A percentile compares a stretch with the other conserved stretches of the same genome.
These are phyloP conservation scores for Ptiloglossa arizonensis DNA, from an alignment of 1,140 invertebrate genomes.

Conservation along the genomic window DNA sequence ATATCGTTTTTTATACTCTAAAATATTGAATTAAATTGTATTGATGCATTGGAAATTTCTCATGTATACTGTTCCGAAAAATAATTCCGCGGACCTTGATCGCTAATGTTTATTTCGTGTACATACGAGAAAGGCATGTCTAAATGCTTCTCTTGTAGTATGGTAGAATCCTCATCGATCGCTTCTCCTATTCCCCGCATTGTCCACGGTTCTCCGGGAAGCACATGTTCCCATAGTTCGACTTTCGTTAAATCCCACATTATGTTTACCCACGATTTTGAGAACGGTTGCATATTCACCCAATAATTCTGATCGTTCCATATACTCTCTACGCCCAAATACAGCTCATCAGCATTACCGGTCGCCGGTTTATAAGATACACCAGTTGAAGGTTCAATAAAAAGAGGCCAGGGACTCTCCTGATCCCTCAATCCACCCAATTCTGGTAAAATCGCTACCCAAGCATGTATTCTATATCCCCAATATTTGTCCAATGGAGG, in stretches of 20 bases:
- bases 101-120: constrained; percentile 85
- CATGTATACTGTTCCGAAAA: neutral
- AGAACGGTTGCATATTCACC: constrained; percentile 87
- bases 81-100: constrained; percentile 81
- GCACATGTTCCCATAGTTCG: constrained; percentile 86
- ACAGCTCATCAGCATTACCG: constrained; percentile 84
- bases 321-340: constrained; percentile 90
- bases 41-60: neutral
- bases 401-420: constrained; percentile 86
- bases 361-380: constrained; percentile 69
- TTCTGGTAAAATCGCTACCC: constrained; percentile 87
- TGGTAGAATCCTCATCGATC: constrained; percentile 67
- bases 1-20: constrained; percentile 89
- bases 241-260: constrained; percentile 84
- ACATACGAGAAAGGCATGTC: constrained; percentile 92
- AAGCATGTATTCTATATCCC: constrained; percentile 90
- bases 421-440: constrained; percentile 65
- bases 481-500: constrained; percentile 87
- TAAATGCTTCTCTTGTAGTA: constrained; percentile 86
- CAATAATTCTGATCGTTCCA: constrained; percentile 96
- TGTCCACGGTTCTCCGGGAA: constrained; percentile 85
- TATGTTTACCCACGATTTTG: constrained; percentile 77
- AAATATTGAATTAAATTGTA: constrained; percentile 13
- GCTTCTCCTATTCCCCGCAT: constrained; percentile 72
- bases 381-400: constrained; percentile 92